These are phyloP conservation scores for Zaprionus ornatus DNA, from an alignment of 1,140 invertebrate species.

Conservation along the genomic window DNA sequence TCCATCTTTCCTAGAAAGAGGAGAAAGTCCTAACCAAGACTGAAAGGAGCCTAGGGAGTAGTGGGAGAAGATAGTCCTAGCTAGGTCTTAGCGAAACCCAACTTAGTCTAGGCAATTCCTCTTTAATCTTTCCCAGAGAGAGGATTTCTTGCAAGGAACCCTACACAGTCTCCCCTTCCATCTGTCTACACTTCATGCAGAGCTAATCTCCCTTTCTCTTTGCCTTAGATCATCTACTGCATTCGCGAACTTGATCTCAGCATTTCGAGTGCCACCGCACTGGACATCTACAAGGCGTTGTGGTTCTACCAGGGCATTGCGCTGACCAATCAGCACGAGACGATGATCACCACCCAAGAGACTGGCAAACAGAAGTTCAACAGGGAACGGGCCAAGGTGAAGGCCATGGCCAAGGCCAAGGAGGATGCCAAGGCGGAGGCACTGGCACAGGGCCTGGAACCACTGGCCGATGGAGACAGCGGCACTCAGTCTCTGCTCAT, in stretches of 20 bases:
- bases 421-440: slow-evolving; percentile 55
- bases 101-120: no score
- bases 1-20: no score
- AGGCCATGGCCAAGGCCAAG: slow-evolving; percentile 55
- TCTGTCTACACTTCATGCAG: not conserved
- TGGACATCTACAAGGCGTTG: slow-evolving; percentile 78
- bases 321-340: slow-evolving; percentile 74
- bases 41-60: no score
- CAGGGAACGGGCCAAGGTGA: slow-evolving; percentile 45
- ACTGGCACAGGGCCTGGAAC: slow-evolving; percentile 39
- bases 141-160: no score
- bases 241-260: slow-evolving; percentile 82
- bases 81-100: no score
- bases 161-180: not conserved
- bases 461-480: slow-evolving; percentile 40
- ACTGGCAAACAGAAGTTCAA: slow-evolving; percentile 56
- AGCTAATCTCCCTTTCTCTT: no score
- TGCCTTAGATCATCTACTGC: slow-evolving; percentile 77
- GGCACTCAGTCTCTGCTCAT: slow-evolving; percentile 60
- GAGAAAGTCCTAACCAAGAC: no score
- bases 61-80: no score
- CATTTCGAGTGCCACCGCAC: slow-evolving; percentile 70
- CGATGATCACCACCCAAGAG: slow-evolving; percentile 75
- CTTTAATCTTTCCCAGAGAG: not conserved
- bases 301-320: slow-evolving; percentile 81